phyloP scores from a whole-genome alignment of 2,113 vertebrate species.

The Euleptes europaea region DNA sequence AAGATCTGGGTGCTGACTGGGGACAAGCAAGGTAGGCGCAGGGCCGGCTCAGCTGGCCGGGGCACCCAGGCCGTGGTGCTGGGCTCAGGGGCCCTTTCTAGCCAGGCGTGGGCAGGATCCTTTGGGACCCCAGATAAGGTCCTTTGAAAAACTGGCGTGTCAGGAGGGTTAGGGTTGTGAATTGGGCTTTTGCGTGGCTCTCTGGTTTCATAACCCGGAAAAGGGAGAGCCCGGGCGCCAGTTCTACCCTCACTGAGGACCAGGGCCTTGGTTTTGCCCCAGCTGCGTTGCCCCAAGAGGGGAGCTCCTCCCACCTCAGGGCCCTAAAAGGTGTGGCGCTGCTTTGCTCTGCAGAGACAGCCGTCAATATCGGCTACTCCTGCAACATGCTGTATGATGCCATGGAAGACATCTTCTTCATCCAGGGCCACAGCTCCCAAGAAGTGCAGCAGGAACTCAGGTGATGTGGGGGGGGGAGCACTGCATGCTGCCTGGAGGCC shows the following conservation, averaged over 20 bases:
- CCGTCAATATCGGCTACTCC: constrained; percentile 92
- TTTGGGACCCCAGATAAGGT: background rate
- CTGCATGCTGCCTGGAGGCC: background rate
- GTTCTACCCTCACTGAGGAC: background rate
- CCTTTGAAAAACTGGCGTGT: too few relatives aligned
- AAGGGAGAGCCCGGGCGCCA: background rate
- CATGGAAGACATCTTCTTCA: constrained; percentile 86
- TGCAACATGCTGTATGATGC: constrained; percentile 90
- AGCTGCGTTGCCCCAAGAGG: too few relatives aligned
- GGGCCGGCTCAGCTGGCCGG: background rate
- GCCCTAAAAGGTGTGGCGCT: rapidly evolving
- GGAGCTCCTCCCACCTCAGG: background rate
- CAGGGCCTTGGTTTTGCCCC: background rate
- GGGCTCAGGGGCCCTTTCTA: background rate
- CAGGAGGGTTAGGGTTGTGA: too few relatives aligned
- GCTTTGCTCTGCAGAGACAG: constrained; percentile 81
- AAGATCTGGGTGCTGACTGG: constrained; percentile 96
- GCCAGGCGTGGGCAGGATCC: background rate
- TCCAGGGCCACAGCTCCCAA: constrained; percentile 77
- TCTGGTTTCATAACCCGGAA: background rate
- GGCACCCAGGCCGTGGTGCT: background rate
- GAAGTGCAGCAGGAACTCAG: constrained; percentile 82
- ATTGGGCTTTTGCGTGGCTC: too few relatives aligned
- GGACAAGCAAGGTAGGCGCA: constrained; percentile 89
- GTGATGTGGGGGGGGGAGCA: constrained; percentile 64